Percentiles rank a stretch among this genome's conserved stretches.
These are phyloP conservation scores for Fringilla coelebs DNA, from an alignment of 2,797 vertebrate genomes.

Conservation along the genomic window DNA sequence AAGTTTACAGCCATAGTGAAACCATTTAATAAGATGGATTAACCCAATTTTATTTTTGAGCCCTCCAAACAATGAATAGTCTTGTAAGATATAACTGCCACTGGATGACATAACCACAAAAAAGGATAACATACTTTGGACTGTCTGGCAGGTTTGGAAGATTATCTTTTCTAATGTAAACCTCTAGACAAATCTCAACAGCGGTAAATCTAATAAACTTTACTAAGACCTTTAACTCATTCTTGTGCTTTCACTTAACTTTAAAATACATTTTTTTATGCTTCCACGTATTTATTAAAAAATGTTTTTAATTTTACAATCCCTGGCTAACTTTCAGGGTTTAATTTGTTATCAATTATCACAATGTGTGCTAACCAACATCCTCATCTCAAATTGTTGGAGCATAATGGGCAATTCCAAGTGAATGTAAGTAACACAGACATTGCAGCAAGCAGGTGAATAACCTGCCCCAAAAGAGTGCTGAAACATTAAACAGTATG, in stretches of 20 bases:
- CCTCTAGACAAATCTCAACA: slow-evolving; percentile 1
- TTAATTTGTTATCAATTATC: neutral
- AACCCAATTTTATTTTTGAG: slow-evolving; percentile 41
- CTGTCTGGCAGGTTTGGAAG: slow-evolving; percentile 38
- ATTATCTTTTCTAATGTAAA: slow-evolving; percentile 48
- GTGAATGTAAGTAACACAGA: rapidly evolving
- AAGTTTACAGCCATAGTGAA: neutral
- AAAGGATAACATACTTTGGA: slow-evolving; percentile 40
- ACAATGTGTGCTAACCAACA: neutral
- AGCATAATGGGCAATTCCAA: neutral
- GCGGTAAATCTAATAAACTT: slow-evolving; percentile 47
- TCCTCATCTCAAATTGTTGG: neutral
- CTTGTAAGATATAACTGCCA: slow-evolving; percentile 37
- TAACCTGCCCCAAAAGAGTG: neutral
- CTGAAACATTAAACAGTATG: neutral
- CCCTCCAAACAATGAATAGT: neutral
- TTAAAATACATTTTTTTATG: neutral
- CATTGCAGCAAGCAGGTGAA: neutral
- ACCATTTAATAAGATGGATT: slow-evolving; percentile 28
- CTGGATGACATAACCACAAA: slow-evolving; percentile 39
- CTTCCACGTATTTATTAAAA: neutral
- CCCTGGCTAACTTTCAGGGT: neutral
- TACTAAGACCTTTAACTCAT: slow-evolving; percentile 28
- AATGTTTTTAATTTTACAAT: neutral
- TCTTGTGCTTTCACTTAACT: neutral